These are phyloP conservation scores for Aphelenchoides bicaudatus DNA, from an alignment of 2,888 invertebrate species.

Conservation along the genomic window DNA sequence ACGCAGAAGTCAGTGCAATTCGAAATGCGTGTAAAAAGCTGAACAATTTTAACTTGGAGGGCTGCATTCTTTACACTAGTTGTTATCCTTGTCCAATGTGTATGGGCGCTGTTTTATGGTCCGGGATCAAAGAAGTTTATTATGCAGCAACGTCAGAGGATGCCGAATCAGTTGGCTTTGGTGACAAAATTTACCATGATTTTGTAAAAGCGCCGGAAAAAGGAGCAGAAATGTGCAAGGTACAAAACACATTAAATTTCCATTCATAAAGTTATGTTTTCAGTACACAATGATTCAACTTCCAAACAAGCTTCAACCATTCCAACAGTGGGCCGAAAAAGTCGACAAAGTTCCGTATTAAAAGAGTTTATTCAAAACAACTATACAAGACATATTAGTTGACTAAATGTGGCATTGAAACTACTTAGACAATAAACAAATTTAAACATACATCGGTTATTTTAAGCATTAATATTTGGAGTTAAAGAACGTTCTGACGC, in stretches of 20 bases:
- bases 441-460: too few relatives aligned
- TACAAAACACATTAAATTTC: too few relatives aligned
- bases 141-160: constrained; percentile 54
- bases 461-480: too few relatives aligned
- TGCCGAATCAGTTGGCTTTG: constrained; percentile 52
- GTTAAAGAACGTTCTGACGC: too few relatives aligned
- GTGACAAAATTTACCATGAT: constrained; percentile 52
- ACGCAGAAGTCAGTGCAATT: constrained; percentile 57
- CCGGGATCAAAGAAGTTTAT: constrained; percentile 48
- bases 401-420: too few relatives aligned
- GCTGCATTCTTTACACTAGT: constrained; percentile 53
- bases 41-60: constrained; percentile 37
- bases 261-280: too few relatives aligned
- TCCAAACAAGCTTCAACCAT: constrained; percentile 40
- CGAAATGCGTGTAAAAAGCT: constrained; percentile 47
- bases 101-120: constrained; percentile 52
- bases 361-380: not conserved
- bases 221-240: constrained; percentile 32
- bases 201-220: constrained; percentile 50
- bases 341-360: constrained; percentile 42
- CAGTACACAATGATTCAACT: constrained; percentile 39
- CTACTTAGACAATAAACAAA: too few relatives aligned
- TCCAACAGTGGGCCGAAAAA: constrained; percentile 46
- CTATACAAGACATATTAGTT: not conserved
- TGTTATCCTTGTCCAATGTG: constrained; percentile 56